phyloP scores from a whole-genome alignment of 1,140 invertebrate genomes.

The Papilio aristodemus region DNA sequence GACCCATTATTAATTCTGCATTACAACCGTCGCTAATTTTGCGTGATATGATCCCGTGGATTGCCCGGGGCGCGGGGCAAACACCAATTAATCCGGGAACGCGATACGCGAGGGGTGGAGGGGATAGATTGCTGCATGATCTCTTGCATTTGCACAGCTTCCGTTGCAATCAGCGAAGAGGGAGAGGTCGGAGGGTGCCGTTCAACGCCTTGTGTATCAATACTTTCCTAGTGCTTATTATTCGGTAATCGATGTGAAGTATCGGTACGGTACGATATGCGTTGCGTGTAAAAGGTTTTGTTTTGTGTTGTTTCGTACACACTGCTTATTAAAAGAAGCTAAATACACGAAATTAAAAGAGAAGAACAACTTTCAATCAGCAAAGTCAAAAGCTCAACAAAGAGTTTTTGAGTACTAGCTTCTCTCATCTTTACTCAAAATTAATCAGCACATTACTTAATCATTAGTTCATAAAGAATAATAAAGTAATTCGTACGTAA shows the following conservation, averaged over 20 bases:
- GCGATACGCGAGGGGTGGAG: constrained; percentile 58
- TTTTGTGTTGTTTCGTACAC: background rate
- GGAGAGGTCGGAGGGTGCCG: constrained; percentile 47
- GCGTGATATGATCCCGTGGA: constrained; percentile 68
- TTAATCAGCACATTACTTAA: no score
- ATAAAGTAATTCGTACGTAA: no score
- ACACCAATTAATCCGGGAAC: constrained; percentile 65
- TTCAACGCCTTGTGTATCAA: constrained; percentile 20
- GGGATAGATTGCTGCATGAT: constrained; percentile 70
- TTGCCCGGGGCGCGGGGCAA: constrained; percentile 58
- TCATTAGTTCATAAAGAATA: no score
- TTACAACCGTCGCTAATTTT: constrained; percentile 71
- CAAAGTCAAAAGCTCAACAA: no score
- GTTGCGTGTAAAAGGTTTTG: background rate
- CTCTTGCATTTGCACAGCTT: constrained; percentile 74
- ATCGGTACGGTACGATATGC: no score
- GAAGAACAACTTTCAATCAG: no score
- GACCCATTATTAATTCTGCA: constrained; percentile 68
- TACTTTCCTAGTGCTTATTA: constrained; percentile 3
- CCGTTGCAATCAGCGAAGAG: constrained; percentile 59
- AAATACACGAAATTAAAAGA: no score
- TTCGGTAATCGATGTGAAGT: constrained; percentile 3
- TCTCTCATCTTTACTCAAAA: no score
- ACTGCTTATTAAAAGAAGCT: background rate
- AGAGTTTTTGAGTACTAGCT: no score